Base-by-base conservation (phyloP, 1,140 invertebrate species). In the Arctopsyche grandis region DNA sequence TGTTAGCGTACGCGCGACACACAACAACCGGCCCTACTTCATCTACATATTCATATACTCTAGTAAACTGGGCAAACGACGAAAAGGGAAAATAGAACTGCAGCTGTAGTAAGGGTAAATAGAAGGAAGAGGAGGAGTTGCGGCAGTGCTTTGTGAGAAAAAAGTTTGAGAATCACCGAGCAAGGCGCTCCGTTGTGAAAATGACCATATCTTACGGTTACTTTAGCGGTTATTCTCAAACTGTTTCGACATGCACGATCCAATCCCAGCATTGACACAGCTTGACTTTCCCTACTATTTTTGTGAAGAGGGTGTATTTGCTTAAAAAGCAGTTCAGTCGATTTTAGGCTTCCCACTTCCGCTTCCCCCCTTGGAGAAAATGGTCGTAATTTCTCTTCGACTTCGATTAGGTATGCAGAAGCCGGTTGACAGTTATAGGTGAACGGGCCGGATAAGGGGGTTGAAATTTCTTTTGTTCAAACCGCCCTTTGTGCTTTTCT, bases 371-470 rank as follows among this genome's bases (percentile, higher is more conserved):
- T 24, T 46, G 16, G 14, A 60, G 29, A 38, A 60, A 19, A 19
- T 4, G 16, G 58, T 73, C 26, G 77, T 74, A 79, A 81, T 81
- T 81, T 81, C 79, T 79, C 77, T 81, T 81, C 46, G 80, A 71
- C 71, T 78, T 71, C 71, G 80, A 81, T 81, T 81, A 81, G 80
- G 44, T 77, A 81, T 81, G 26, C 80, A 79, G 71, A 76, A 46
- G n/a, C 52, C 75, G 71, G 80, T 75, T 81, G 80, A 81, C 80
- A 81, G 70, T 78, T 81, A 81, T 78, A 58, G 76, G 80, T 76
- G 76, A 75, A 73, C 16, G 21, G n/a, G 46, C 14, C 29, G 29
- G 44, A 48, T 48, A 43, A 48, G 16, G 56, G 76, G 46, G 76
- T 44, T 3, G 76, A 56, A 77, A 63, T 69, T 78, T 69, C 69